Evolutionary conservation across 2,888 invertebrate genomes (phyloP), one percentile per base, ranked within the genome.

Genomic region (Tyria jacobaeae): DNA sequence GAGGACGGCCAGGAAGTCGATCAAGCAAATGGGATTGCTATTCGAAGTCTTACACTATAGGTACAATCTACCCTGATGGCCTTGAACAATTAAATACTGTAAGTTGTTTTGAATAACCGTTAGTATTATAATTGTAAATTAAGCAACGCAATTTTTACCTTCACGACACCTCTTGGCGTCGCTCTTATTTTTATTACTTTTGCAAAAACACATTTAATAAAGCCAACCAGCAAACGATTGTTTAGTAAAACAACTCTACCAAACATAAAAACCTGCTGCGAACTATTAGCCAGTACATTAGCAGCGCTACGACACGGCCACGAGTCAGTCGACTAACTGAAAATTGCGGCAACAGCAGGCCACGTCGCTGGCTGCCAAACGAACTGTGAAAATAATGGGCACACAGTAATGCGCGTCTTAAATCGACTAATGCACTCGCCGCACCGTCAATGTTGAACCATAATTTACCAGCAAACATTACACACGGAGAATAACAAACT

Each of bases 351-450:
- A 71, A 66, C 76, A 72, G 76, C 74, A 68, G 73, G 73, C 75
- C 75, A 79, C 73, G 70, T 71, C 73, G 74, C 69, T 73, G 70
- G 74, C 71, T 79, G 81, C 80, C 82, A 89, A 90, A 87, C 89
- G 84, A 88, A 89, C 87, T 89, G 90, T 90, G 86, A 91, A 91
- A 91, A 89, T 90, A 91, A 91, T 90, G 89, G 86, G 70, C 78
- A 75, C 73, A 75, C 72, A 71, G 84, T 82, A 82, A 82, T 80
- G 83, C 81, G 78, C 85, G 84, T 80, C 86, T 87, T 85, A 87
- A 88, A 88, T 89, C 88, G 86, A 82, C 84, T 88, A 87, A 86
- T 86, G 86, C 86, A 83, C 84, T 84, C 70, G 65, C 69, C 70
- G 64, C 61, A 58, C 59, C 61, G 68, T 69, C 64, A 66, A 68